A percentile compares a stretch with the other conserved stretches of the same genome.
These are phyloP conservation scores for Pangasius sanitwongsei DNA, from an alignment of 2,797 vertebrate species.

Conservation along the genomic window DNA sequence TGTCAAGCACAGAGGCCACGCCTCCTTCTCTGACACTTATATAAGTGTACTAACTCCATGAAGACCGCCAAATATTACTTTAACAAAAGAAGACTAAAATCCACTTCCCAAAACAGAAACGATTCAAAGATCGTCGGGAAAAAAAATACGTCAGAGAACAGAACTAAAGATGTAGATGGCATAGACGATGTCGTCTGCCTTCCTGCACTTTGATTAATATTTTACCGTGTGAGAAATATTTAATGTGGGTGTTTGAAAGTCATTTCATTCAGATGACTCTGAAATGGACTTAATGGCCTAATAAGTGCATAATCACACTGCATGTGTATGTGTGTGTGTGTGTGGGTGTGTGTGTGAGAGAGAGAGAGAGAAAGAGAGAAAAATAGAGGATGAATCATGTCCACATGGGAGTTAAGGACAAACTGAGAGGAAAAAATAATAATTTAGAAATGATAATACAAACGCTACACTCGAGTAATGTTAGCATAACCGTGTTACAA, in stretches of 20 bases:
- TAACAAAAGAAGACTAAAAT: background rate
- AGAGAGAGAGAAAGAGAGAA: background rate
- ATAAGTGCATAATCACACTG: conserved; percentile 19
- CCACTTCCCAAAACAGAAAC: background rate
- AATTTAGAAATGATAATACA: background rate
- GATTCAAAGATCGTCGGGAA: background rate
- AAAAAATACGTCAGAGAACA: background rate
- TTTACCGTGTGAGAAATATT: background rate
- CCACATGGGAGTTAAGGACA: background rate
- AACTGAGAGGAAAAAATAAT: background rate
- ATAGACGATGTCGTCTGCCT: background rate
- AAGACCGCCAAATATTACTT: no score
- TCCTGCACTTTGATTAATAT: background rate
- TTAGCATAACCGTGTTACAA: background rate
- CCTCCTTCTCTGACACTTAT: background rate
- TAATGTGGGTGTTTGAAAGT: conserved; percentile 17
- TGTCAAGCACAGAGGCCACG: background rate
- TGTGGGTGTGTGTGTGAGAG: background rate
- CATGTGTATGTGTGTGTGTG: background rate
- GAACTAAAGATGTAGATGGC: background rate
- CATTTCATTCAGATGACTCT: conserved; percentile 11
- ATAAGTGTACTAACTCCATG: no score
- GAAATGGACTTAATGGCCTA: conserved; percentile 39
- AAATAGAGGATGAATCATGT: background rate
- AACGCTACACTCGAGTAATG: no score